phyloP scores from a whole-genome alignment of 2,113 vertebrate genomes.

The Oncorhynchus clarkii region DNA sequence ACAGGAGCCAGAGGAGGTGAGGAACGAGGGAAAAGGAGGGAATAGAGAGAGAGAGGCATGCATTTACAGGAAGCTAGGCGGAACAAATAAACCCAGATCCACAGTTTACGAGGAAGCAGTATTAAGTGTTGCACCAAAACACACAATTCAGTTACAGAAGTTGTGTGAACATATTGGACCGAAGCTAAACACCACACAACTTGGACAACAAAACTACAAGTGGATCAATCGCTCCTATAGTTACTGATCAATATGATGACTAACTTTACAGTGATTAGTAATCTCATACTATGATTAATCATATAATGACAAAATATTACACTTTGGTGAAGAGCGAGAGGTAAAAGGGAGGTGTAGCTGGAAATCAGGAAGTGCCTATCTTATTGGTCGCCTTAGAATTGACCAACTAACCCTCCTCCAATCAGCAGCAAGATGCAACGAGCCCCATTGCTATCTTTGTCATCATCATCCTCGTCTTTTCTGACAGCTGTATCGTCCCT shows the following conservation, averaged over 20 bases:
- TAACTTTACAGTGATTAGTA: slow-evolving; percentile 57
- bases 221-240: slow-evolving; percentile 54
- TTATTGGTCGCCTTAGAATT: slow-evolving; percentile 37
- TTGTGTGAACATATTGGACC: slow-evolving; percentile 53
- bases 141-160: slow-evolving; percentile 58
- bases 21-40: neutral
- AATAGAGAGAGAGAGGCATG: slow-evolving; percentile 55
- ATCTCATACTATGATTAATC: slow-evolving; percentile 43
- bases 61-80: slow-evolving; percentile 62
- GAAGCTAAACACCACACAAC: slow-evolving; percentile 68
- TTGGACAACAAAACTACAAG: slow-evolving; percentile 68
- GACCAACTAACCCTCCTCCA: slow-evolving; percentile 20
- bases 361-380: slow-evolving; percentile 47
- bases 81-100: slow-evolving; percentile 53
- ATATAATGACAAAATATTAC: slow-evolving; percentile 68
- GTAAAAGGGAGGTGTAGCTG: slow-evolving; percentile 59
- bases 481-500: neutral
- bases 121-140: slow-evolving; percentile 50
- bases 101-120: slow-evolving; percentile 57
- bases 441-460: neutral
- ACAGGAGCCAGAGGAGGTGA: slow-evolving; percentile 16
- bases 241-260: slow-evolving; percentile 55
- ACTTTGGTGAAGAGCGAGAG: slow-evolving; percentile 67
- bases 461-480: slow-evolving; percentile 11
- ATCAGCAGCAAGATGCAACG: slow-evolving; percentile 19